Conservation (phyloP, 2,888 invertebrate species). For the Hypomecis punctinalis region DNA sequence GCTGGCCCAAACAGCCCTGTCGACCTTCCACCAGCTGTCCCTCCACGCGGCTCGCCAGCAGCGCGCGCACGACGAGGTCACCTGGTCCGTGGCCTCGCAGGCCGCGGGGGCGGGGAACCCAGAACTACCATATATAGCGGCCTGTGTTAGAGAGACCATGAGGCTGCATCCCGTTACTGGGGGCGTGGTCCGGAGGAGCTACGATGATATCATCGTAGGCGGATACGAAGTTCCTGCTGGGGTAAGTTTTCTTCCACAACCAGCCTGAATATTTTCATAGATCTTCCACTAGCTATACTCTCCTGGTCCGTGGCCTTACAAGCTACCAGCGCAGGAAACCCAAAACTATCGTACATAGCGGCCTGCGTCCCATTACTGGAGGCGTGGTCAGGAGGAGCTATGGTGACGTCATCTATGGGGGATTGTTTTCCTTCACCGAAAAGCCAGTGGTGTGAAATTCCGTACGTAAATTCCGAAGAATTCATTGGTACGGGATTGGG, state of each 20-base stretch:
- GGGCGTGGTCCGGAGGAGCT: constrained; percentile 70
- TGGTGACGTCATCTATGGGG: constrained; percentile 62
- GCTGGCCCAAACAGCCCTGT: constrained; percentile 75
- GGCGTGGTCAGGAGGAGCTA: constrained; percentile 71
- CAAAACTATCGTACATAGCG: constrained; percentile 62
- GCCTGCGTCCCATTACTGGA: constrained; percentile 76
- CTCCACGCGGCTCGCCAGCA: constrained; percentile 77
- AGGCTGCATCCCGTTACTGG: constrained; percentile 76
- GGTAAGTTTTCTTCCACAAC: constrained; percentile 65
- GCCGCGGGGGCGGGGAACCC: constrained; percentile 60
- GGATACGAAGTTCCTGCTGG: constrained; percentile 77
- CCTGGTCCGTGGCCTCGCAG: constrained; percentile 66
- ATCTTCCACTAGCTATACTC: constrained; percentile 74
- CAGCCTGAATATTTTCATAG: constrained; percentile 72
- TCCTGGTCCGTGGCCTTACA: constrained; percentile 66
- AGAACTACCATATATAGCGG: constrained; percentile 64
- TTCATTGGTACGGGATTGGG: too few species aligned
- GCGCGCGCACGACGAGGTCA: constrained; percentile 72
- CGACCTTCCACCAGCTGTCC: constrained; percentile 74
- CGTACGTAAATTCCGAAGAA: too few species aligned
- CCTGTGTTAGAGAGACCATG: constrained; percentile 68
- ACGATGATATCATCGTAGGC: constrained; percentile 61
- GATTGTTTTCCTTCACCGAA: too few species aligned
- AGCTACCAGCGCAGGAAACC: constrained; percentile 58
- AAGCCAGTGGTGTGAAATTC: too few species aligned